Evolutionary conservation across 2,797 vertebrate genomes (phyloP).

Genomic region (Tympanoctomys barrerae): DNA sequence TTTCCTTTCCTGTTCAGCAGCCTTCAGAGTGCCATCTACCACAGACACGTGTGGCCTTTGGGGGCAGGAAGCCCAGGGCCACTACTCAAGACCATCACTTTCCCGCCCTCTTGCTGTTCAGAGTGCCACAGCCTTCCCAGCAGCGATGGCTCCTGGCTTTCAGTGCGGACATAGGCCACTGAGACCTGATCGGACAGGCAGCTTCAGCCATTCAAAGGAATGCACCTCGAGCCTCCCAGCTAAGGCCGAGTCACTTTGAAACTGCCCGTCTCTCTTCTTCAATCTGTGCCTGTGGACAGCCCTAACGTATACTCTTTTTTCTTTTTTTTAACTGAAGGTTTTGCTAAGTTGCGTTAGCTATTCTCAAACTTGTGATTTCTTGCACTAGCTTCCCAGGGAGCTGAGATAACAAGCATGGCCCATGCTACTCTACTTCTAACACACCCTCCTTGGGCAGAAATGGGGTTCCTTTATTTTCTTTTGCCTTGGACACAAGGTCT

Average conservation of each 20-base stretch:
- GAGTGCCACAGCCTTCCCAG: conserved; percentile 63
- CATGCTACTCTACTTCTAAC: background rate
- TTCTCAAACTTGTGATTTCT: background rate
- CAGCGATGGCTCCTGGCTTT: background rate
- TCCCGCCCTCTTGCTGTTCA: background rate
- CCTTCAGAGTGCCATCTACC: conserved; percentile 27
- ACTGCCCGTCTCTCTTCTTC: background rate
- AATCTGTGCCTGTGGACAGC: background rate
- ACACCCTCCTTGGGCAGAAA: background rate
- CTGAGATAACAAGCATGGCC: background rate
- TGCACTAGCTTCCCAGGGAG: background rate
- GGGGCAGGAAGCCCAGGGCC: conserved; percentile 37
- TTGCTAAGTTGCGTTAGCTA: background rate
- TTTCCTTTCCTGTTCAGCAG: background rate
- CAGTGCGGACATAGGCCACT: conserved; percentile 53
- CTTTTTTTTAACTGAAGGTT: background rate
- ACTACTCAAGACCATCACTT: conserved; percentile 63
- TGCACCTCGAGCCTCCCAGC: background rate
- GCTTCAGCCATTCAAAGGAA: background rate
- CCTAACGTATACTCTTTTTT: background rate
- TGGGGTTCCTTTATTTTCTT: background rate
- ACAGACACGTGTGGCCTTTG: conserved; percentile 36
- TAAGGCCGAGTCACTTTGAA: background rate
- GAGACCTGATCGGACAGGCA: conserved; percentile 65
- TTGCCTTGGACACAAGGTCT: background rate